phyloP scores from a whole-genome alignment of 1,140 invertebrate species.

The Aplysia californica region DNA sequence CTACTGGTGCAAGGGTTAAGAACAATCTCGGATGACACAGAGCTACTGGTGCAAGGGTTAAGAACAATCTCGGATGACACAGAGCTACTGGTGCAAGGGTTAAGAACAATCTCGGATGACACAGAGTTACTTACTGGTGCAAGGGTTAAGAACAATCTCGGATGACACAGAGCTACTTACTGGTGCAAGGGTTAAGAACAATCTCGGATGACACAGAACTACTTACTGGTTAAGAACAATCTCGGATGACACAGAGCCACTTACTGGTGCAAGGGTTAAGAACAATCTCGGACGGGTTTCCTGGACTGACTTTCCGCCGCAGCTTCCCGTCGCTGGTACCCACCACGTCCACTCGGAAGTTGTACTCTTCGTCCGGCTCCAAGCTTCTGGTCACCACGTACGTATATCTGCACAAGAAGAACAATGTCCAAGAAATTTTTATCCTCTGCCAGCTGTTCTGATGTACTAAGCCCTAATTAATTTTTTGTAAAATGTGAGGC shows the following conservation, averaged over 20 bases:
- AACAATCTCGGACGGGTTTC: constrained; percentile 26
- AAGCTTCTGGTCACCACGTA: constrained; percentile 2
- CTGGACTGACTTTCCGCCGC: constrained; percentile 12
- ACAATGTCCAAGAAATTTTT: too few relatives aligned
- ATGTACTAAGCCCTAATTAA: too few relatives aligned
- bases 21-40: constrained; percentile 11
- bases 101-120: not conserved
- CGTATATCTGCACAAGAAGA: not conserved
- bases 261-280: constrained; percentile 37
- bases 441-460: too few relatives aligned
- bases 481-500: too few relatives aligned
- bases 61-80: constrained; percentile 15
- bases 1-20: constrained; percentile 35
- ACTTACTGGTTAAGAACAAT: not conserved
- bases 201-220: not conserved
- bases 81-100: too few relatives aligned
- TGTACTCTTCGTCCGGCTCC: constrained; percentile 27
- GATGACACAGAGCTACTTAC: not conserved
- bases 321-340: constrained; percentile 33
- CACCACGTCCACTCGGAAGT: constrained; percentile 42
- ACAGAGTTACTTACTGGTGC: not conserved
- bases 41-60: constrained; percentile 35
- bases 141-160: not conserved
- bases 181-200: not conserved
- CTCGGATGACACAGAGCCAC: not conserved